Evolutionary conservation across 2,113 vertebrate species (phyloP).

Genomic region (Catharus fuscescens): DNA sequence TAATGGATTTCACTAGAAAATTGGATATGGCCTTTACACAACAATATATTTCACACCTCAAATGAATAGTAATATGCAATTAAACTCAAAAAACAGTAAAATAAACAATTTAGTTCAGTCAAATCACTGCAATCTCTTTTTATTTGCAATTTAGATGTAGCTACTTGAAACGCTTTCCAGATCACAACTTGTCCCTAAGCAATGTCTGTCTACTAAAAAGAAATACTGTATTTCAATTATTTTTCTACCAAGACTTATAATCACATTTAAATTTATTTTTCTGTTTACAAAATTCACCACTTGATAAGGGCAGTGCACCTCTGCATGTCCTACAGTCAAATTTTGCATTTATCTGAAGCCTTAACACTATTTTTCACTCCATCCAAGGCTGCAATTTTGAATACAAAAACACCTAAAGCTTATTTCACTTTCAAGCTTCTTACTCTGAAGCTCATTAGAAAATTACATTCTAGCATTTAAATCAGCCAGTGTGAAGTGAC

Average conservation of each 20-base stretch:
- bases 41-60: not conserved
- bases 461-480: not conserved
- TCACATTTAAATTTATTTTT: not conserved
- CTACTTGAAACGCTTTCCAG: not conserved
- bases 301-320: not conserved
- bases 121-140: not conserved
- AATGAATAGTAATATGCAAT: not conserved
- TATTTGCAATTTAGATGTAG: constrained; percentile 10
- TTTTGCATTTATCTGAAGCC: not conserved
- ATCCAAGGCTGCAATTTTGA: not conserved
- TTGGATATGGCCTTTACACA: not conserved
- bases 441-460: not conserved
- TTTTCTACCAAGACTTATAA: not conserved
- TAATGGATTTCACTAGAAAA: not conserved
- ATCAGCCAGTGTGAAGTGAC: not conserved
- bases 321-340: not conserved
- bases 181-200: not conserved
- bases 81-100: not conserved
- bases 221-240: not conserved
- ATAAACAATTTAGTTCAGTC: not conserved
- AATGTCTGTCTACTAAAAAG: not conserved
- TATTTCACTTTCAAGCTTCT: not conserved
- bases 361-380: not conserved
- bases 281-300: not conserved
- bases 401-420: not conserved